A percentile compares a stretch with the other conserved stretches of the same genome.
These are phyloP conservation scores for Esperia sulphurella DNA, from an alignment of 2,888 invertebrate genomes.

Conservation along the genomic window DNA sequence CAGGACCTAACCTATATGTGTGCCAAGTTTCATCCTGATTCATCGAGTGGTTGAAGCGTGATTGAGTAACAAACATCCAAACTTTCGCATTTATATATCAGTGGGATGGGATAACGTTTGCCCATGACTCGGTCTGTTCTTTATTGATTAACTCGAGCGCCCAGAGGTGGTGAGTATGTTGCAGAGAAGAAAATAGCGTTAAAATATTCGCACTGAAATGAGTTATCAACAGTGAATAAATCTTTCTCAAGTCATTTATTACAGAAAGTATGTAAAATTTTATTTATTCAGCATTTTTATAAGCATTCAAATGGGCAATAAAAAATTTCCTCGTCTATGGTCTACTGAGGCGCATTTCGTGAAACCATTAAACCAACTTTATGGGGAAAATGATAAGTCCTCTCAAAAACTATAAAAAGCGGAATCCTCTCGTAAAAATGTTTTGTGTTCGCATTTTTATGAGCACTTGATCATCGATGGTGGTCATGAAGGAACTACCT, in stretches of 20 bases:
- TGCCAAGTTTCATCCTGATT: no score
- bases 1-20: no score
- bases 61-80: no score
- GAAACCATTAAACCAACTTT: conserved; percentile 49
- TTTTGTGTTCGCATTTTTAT: conserved; percentile 47
- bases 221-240: neutral
- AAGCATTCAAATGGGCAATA: conserved; percentile 6
- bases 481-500: neutral
- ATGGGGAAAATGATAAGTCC: conserved; percentile 63
- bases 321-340: conserved; percentile 2
- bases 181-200: no score
- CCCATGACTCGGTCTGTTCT: no score
- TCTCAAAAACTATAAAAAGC: conserved; percentile 52
- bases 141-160: no score
- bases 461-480: conserved; percentile 33
- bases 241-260: neutral
- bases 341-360: conserved; percentile 15
- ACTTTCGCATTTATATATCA: no score
- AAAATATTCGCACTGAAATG: neutral
- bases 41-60: no score
- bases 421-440: conserved; percentile 45
- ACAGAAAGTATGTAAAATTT: conserved; percentile 2
- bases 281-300: conserved; percentile 11
- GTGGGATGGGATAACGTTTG: no score
- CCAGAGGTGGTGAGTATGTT: no score